Base-by-base conservation (phyloP, 2,113 vertebrate genomes). In the Brienomyrus brachyistius region DNA sequence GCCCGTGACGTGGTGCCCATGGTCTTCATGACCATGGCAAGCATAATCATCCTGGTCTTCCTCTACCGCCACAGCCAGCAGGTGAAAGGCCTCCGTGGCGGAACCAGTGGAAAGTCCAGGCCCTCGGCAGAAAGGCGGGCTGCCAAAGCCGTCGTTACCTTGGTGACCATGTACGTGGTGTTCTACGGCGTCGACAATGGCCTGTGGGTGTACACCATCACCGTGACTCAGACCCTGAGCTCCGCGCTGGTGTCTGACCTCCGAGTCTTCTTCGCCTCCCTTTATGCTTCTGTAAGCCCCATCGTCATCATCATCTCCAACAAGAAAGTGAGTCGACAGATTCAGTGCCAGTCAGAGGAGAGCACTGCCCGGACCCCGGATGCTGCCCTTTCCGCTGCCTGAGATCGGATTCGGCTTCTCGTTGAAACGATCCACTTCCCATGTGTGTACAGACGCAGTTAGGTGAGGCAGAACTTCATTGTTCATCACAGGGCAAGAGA, bases 201-300 rank as follows among this genome's bases (percentile, higher is more conserved):
- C 2, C 92, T 96, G 4, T 96, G 96, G 96, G 94, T 97, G 1
- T 95, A 96, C 90, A 96, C 95, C 5, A 92, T 96, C 11, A 94
- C 93, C 1, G 90, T 95, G n/a, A 93, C 59, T 7, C 89, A 91
- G 70, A 95, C 94, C 7, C 91, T 96, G 94, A 80, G 31, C 0
- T 94, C 94, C 50, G 93, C 95, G 0, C 91, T 96, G 86, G 90
- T 95, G 86, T 94, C 95, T 40, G 95, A 96, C 91, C 91, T 96
- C 83, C 92, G 95, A 4, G 93, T 95, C 43, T 96, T 96, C 92
- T 96, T 96, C 89, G 91, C 95, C 0, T 95, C 95, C 0, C 92
- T 96, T 31, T 96, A 95, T 1, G 95, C 95, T 0, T 93, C 95
- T 0, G 89, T 95, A 0, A 96, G 95, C 92, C 95, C 96, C 5